Evolutionary conservation across 35 echinoderm and acorn worm species (phyloP).

Genomic region (Strongylocentrotus purpuratus): DNA sequence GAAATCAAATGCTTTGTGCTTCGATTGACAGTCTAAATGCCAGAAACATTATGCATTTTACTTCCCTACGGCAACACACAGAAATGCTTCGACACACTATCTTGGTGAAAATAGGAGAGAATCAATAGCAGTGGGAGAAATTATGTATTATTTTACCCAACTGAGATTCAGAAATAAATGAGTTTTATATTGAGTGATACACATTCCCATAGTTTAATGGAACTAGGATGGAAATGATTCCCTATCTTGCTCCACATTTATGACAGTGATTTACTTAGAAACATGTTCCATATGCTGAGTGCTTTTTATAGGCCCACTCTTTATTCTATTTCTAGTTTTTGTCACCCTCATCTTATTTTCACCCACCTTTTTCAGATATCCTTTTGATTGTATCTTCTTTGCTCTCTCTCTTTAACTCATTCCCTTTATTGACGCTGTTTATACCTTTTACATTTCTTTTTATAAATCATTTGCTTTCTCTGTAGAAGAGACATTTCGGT

Average conservation of each 20-base stretch:
- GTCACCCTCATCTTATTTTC: too few relatives aligned
- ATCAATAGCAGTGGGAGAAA: not conserved
- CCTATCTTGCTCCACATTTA: not conserved
- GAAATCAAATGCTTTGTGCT: conserved; percentile 8
- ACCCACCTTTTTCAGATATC: too few relatives aligned
- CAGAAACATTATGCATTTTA: not conserved
- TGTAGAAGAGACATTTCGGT: too few relatives aligned
- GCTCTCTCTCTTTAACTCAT: too few relatives aligned
- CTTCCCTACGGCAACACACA: not conserved
- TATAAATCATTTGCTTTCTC: too few relatives aligned
- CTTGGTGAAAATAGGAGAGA: not conserved
- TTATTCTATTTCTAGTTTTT: too few relatives aligned
- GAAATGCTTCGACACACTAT: not conserved
- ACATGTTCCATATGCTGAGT: not conserved
- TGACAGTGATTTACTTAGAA: too few relatives aligned
- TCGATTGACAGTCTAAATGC: not conserved
- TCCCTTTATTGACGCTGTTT: too few relatives aligned
- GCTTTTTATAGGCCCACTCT: not conserved
- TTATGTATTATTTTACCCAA: not conserved
- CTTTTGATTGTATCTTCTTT: too few relatives aligned
- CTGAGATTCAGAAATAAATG: not conserved
- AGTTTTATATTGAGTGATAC: not conserved
- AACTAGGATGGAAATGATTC: not conserved
- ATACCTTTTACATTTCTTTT: too few relatives aligned
- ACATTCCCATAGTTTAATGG: not conserved